A percentile compares a stretch with the other conserved stretches of the same genome.
phyloP scores from a whole-genome alignment of 2,797 vertebrate species.

The Clarias fuscus region DNA sequence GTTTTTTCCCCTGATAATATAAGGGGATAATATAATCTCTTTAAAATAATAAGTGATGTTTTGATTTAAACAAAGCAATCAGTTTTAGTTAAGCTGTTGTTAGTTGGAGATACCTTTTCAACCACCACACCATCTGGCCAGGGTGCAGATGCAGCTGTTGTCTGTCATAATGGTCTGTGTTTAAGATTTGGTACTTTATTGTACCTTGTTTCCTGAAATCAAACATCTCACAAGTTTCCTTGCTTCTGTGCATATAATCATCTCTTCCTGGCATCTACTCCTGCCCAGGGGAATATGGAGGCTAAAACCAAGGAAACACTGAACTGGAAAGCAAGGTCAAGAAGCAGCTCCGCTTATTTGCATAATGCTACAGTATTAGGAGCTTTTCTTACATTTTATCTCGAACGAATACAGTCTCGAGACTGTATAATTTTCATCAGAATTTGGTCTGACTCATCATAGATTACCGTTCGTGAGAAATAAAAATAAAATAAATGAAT shows the following conservation, averaged over 20 bases:
- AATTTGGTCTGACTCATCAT: too few relatives aligned
- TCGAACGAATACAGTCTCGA: too few relatives aligned
- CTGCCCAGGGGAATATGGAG: background rate
- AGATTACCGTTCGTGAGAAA: too few relatives aligned
- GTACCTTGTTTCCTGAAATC: background rate
- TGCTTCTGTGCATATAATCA: background rate
- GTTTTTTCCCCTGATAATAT: background rate
- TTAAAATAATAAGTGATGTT: background rate
- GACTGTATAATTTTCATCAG: too few relatives aligned
- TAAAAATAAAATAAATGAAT: too few relatives aligned
- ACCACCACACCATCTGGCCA: conserved; percentile 1
- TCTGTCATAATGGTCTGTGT: background rate
- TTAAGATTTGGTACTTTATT: background rate
- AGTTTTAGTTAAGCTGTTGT: background rate
- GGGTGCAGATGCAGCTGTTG: background rate
- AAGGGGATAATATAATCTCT: background rate
- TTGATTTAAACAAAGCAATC: background rate
- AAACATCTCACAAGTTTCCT: background rate
- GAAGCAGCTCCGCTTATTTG: too few relatives aligned
- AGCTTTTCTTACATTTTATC: too few relatives aligned
- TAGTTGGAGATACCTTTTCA: background rate
- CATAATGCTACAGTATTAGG: too few relatives aligned
- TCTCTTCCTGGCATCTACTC: background rate
- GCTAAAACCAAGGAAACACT: background rate
- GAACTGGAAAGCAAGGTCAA: background rate